Evolutionary conservation across 2,888 invertebrate genomes (phyloP), one percentile per base, ranked within the genome.

Genomic region (Trichogramma dendrolimi): DNA sequence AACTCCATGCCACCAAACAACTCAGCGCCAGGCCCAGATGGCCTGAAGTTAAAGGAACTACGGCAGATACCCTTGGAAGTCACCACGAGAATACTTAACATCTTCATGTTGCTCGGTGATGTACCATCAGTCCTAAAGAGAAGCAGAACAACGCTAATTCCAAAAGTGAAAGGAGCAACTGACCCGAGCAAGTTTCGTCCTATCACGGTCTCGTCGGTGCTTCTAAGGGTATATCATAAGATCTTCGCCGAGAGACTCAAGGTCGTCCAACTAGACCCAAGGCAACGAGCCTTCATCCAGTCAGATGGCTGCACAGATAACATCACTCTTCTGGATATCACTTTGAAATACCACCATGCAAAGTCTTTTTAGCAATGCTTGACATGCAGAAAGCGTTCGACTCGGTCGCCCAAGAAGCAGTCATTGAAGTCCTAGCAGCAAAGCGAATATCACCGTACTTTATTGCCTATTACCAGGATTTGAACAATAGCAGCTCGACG

Each of bases 401-500:
- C 44, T 60, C 64, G 0, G 61, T 69, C 0, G 60, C 67, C 1
- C 65, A 67, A 46, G 42, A 49, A 3, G 59, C 69, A 0, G 44
- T 63, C 1, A 1, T 42, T 4, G 61, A 58, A 6, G 49, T 55
- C 0, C 14, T 69, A 14, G 4, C 0, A 5, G 1, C 55, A 0
- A 53, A n/a, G 6, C 65, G 68, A 6, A 6, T 67, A 0, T 68
- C 69, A 10, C 0, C 2, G 0, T 38, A 40, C 0, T 61, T 69
- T 27, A 11, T 42, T 0, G 4, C 59, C 5, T 69, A 69, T 38
- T 52, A 69, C 6, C 6, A 6, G 4, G 60, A 62, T 0, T 5
- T 42, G 2, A 69, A 69, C 64, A 67, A 40, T 66, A 69, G 67
- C 57, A 49, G 68, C 63, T 66, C 66, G 56, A 69, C 65, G 63